Evolutionary conservation across 2,888 invertebrate species (phyloP).

Genomic region (Pteria penguin): DNA sequence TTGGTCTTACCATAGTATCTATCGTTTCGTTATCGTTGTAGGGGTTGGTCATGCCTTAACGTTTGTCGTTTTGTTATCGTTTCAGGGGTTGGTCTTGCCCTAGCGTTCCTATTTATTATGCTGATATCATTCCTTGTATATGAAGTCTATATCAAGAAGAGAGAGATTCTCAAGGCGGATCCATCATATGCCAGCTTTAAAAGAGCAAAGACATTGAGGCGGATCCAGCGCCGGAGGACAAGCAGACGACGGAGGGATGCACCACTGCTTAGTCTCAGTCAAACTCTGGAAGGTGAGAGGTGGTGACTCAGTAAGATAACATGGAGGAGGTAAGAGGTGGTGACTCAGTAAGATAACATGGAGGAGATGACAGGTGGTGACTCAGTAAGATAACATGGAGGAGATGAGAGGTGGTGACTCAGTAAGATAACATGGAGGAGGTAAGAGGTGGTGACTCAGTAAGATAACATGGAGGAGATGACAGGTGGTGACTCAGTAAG

Average conservation of each 20-base stretch:
- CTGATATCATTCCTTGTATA: constrained; percentile 24
- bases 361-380: too few species aligned
- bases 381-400: too few species aligned
- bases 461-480: too few species aligned
- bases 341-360: too few species aligned
- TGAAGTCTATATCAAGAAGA: constrained; percentile 17
- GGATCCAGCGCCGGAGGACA: neutral
- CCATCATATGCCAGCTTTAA: neutral
- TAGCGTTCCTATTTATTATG: constrained; percentile 14
- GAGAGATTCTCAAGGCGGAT: constrained; percentile 15
- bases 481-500: too few species aligned
- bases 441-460: too few species aligned
- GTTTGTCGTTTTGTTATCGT: constrained; percentile 6
- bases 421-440: too few species aligned
- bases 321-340: too few species aligned
- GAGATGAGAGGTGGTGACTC: too few species aligned
- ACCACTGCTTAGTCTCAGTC: neutral
- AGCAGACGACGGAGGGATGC: neutral
- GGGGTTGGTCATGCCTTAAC: constrained; percentile 20
- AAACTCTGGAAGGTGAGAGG: neutral
- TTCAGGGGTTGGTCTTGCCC: constrained; percentile 23
- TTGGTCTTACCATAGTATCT: neutral
- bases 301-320: too few species aligned
- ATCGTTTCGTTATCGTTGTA: constrained; percentile 10
- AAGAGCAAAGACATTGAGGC: neutral